Evolutionary conservation across 2,113 vertebrate species (phyloP).

Genomic region (Daphoenositta chrysoptera): DNA sequence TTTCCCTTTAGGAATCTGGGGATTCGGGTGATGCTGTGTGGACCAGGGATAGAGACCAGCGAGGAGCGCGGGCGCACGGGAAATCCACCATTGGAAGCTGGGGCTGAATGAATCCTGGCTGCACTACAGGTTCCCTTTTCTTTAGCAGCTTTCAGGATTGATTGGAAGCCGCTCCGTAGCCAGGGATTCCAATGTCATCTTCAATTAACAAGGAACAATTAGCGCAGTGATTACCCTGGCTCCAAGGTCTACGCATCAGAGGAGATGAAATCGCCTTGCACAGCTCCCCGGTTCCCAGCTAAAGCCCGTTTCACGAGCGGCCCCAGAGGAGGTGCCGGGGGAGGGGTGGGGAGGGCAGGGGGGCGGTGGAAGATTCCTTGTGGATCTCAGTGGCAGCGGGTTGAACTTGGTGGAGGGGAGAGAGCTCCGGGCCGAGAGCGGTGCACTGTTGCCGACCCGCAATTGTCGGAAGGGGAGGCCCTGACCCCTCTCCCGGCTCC

Average conservation of each 20-base stretch:
- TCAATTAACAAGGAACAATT: constrained; percentile 94
- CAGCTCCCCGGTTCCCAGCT: not conserved
- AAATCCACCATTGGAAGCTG: not conserved
- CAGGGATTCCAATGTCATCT: constrained; percentile 90
- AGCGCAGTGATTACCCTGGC: constrained; percentile 67
- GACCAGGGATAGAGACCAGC: not conserved
- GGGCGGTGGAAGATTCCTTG: not conserved
- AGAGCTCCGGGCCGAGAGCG: not conserved
- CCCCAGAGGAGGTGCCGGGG: constrained; percentile 20
- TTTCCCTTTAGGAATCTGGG: not conserved
- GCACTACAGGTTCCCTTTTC: constrained; percentile 13
- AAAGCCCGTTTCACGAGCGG: not conserved
- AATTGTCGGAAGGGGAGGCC: not conserved
- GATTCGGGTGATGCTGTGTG: not conserved
- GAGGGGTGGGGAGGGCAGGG: not conserved
- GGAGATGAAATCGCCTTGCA: constrained; percentile 17
- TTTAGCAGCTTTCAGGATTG: constrained; percentile 38
- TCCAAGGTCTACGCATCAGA: constrained; percentile 59
- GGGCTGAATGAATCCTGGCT: not conserved
- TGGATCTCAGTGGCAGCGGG: not conserved
- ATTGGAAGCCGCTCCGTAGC: constrained; percentile 67
- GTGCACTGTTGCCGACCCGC: not conserved
- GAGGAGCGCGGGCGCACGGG: not conserved
- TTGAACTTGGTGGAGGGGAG: not conserved
- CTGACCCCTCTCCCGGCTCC: not conserved